Evolutionary conservation across 2,888 invertebrate genomes (phyloP).

Genomic region (Diarsia mendica): DNA sequence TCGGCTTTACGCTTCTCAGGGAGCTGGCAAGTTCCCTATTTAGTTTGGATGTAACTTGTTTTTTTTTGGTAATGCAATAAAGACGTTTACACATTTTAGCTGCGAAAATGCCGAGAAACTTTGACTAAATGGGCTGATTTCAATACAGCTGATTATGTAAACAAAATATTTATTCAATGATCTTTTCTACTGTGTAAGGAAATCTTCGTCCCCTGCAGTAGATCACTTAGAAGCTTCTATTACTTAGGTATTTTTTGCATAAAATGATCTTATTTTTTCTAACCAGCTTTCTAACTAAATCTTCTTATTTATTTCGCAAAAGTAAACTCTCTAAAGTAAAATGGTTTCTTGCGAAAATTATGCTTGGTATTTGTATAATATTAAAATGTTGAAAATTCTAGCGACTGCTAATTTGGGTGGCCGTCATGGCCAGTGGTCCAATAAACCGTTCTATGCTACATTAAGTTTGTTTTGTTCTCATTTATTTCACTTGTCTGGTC

Average conservation of each 20-base stretch:
- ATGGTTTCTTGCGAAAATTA: constrained; percentile 52
- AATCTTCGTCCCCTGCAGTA: not conserved
- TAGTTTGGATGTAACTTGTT: not conserved
- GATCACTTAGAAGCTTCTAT: not conserved
- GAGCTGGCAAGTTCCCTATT: not conserved
- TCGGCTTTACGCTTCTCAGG: not conserved
- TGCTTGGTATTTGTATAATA: constrained; percentile 51
- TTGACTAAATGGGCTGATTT: not conserved
- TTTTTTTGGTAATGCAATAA: not conserved
- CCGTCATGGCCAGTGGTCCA: constrained; percentile 70
- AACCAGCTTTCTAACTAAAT: constrained; percentile 53
- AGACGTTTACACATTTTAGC: not conserved
- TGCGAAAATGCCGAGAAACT: not conserved
- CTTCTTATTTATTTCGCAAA: constrained; percentile 36
- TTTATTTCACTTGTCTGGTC: constrained; percentile 22
- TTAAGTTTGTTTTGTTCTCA: constrained; percentile 26
- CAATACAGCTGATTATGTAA: too few relatives aligned
- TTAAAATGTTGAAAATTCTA: constrained; percentile 38
- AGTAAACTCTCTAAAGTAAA: constrained; percentile 51
- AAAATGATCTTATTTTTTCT: constrained; percentile 41
- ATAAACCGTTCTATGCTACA: constrained; percentile 52
- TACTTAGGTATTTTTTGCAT: constrained; percentile 26
- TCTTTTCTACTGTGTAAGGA: not conserved
- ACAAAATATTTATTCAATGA: not conserved
- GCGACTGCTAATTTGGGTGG: constrained; percentile 43